phyloP scores from a whole-genome alignment of 2,113 vertebrate genomes.

The Callipepla squamata region DNA sequence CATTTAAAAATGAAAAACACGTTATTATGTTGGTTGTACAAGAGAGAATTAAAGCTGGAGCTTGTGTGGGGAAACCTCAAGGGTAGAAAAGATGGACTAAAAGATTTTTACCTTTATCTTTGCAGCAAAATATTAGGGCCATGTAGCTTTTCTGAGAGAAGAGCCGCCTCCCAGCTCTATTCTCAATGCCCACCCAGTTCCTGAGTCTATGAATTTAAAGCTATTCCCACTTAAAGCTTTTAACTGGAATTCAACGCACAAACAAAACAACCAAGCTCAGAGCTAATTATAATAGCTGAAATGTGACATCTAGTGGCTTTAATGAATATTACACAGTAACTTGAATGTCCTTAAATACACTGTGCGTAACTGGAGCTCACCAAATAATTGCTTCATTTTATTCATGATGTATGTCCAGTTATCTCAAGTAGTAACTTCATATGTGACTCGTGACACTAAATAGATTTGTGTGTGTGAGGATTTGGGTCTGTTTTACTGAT shows the following conservation, averaged over 20 bases:
- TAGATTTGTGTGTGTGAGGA: neutral
- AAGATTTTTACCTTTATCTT: neutral
- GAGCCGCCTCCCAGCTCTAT: neutral
- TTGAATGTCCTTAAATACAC: neutral
- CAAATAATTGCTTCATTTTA: neutral
- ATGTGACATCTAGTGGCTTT: conserved; percentile 69
- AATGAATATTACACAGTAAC: conserved; percentile 7
- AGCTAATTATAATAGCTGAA: neutral
- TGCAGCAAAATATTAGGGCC: neutral
- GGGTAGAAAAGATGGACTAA: neutral
- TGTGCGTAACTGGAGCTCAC: neutral
- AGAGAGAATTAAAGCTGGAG: neutral
- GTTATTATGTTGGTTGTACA: neutral
- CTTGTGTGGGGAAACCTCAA: neutral
- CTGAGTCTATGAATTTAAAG: neutral
- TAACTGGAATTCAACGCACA: neutral
- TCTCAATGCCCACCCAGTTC: neutral
- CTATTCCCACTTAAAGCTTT: neutral
- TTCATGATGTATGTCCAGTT: neutral
- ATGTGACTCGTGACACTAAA: neutral
- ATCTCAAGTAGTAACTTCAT: neutral
- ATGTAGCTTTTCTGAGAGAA: neutral
- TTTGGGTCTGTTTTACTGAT: neutral
- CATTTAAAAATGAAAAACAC: neutral
- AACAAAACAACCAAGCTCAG: accelerated